Evolutionary conservation across 2,113 vertebrate genomes (phyloP).

Genomic region (Lichenostomus cassidix): DNA sequence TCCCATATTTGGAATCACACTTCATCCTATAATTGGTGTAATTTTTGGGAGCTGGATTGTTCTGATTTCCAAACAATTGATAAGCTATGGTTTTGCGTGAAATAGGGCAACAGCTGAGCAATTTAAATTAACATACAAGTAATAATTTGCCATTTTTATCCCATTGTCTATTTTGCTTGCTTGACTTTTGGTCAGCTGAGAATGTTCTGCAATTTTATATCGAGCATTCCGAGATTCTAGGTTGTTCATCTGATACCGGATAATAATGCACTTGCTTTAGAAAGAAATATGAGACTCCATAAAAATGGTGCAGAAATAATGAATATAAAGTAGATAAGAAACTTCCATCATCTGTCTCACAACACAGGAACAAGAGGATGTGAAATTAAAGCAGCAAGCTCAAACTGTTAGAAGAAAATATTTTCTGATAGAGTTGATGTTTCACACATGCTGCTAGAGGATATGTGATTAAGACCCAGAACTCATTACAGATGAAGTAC

Average conservation of each 20-base stretch:
- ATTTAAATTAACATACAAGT: neutral
- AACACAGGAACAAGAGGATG: neutral
- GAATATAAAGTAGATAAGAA: neutral
- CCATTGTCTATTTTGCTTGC: neutral
- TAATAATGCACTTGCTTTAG: neutral
- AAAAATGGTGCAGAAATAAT: neutral
- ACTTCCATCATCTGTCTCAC: neutral
- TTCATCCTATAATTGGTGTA: neutral
- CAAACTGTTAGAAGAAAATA: neutral
- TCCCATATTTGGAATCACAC: neutral
- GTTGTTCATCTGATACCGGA: neutral
- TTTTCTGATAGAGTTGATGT: neutral
- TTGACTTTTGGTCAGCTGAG: neutral
- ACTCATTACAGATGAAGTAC: neutral
- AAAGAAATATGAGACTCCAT: neutral
- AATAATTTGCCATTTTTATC: neutral
- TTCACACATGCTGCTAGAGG: neutral
- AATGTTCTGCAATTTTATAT: neutral
- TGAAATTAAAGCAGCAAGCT: conserved; percentile 9
- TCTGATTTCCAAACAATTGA: neutral
- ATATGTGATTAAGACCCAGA: neutral
- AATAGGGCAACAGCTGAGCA: neutral
- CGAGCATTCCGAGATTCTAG: neutral
- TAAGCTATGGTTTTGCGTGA: neutral
- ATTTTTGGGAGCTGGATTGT: neutral